Evolutionary conservation across 2,113 vertebrate species (phyloP).

Genomic region (Phalacrocorax aristotelis): DNA sequence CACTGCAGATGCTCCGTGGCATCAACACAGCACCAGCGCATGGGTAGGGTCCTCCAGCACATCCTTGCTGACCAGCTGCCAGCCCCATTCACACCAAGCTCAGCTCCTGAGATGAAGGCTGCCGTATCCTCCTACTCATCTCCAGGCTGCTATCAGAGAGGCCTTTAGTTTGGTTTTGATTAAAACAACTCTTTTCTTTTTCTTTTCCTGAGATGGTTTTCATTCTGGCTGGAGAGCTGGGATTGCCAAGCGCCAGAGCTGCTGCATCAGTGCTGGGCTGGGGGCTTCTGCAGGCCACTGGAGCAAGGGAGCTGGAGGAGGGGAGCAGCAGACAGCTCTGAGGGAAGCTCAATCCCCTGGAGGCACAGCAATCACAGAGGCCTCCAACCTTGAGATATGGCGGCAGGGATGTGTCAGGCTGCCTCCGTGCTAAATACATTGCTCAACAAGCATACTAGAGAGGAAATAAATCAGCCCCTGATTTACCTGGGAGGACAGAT

Average conservation of each 20-base stretch:
- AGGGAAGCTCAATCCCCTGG: background rate
- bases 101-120: background rate
- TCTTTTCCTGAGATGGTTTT: background rate
- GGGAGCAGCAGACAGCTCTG: background rate
- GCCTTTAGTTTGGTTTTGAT: background rate
- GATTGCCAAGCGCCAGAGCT: background rate
- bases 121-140: background rate
- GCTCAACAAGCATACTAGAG: background rate
- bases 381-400: background rate
- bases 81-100: background rate
- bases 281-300: background rate
- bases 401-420: background rate
- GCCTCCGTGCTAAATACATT: background rate
- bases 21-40: accelerated
- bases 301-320: background rate
- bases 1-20: background rate
- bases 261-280: background rate
- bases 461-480: constrained; percentile 1
- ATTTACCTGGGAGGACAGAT: constrained; percentile 32
- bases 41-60: background rate
- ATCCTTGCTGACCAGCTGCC: background rate
- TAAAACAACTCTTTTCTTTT: background rate
- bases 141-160: background rate
- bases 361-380: background rate
- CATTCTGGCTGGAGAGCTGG: background rate